These are phyloP conservation scores for Callosobruchus maculatus DNA, from an alignment of 2,888 invertebrate species.

Conservation along the genomic window DNA sequence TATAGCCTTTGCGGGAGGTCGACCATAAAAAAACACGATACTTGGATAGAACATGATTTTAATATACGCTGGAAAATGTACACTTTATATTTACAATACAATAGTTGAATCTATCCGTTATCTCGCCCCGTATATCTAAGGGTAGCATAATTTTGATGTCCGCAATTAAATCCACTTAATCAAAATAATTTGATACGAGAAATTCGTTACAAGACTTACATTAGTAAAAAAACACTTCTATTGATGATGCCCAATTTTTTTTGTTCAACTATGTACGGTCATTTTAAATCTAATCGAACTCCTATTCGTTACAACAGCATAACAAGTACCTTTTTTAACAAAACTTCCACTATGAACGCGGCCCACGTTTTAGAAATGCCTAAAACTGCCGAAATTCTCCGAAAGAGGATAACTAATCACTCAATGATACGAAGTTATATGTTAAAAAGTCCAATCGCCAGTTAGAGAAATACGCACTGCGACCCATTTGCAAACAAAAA, in stretches of 20 bases:
- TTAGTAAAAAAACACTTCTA: constrained; percentile 1
- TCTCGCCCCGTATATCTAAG: neutral
- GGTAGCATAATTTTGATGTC: neutral
- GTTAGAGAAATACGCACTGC: no score
- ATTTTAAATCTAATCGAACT: constrained; percentile 32
- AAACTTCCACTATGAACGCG: neutral
- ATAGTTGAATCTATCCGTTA: neutral
- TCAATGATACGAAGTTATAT: no score
- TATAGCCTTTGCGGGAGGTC: neutral
- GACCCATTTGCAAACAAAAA: no score
- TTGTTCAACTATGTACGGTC: constrained; percentile 42
- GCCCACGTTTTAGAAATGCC: neutral
- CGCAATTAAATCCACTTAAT: neutral
- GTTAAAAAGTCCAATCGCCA: no score
- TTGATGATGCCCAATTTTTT: constrained; percentile 39
- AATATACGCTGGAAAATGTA: neutral
- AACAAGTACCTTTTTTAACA: neutral
- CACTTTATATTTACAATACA: neutral
- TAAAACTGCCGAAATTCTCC: no score
- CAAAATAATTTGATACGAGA: neutral
- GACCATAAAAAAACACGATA: neutral
- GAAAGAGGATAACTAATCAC: no score
- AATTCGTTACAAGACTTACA: neutral
- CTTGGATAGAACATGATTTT: neutral
- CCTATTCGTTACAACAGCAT: neutral